Evolutionary conservation across 2,888 invertebrate species (phyloP), one percentile per base, ranked within the genome.

Genomic region (Griposia aprilina): DNA sequence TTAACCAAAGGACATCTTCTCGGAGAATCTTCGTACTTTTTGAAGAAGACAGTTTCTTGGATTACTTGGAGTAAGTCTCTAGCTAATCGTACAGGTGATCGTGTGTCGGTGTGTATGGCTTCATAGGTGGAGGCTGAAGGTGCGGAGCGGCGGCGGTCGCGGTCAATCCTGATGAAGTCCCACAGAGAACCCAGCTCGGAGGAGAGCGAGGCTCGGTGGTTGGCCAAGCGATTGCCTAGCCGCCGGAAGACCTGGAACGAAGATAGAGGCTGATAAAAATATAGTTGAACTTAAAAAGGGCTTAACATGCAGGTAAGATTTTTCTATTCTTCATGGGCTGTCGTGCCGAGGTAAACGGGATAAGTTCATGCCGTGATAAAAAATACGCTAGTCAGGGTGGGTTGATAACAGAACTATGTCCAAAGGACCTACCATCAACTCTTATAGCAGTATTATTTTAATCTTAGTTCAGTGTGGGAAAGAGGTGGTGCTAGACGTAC

Each of bases 171-270:
- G 79, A 96, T 93, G 91, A 97, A 95, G 88, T 96, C 97, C 97
- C 97, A 97, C 17, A 97, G 89, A 23, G 97, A 96, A 69, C 97
- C 97, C 1, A 96, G 92, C 71, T 96, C 96, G 17, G 96, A 93
- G 4, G 96, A 95, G 52, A 96, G 90, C 2, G 97, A 96, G 63
- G 96, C 96, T 79, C 97, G 94, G 88, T 96, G 97, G 89, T 93
- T 94, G 86, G 97, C 96, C 85, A 96, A 88, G 80, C 96, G 92
- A 83, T 88, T 93, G 83, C 96, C 95, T 68, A 96, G 94, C 89
- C 95, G 94, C 90, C 96, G 96, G 93, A 96, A 94, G 78, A 95
- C 95, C 96, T 97, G 92, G 0, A 80, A 70, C 23, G 71, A 55
- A 67, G 45, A 84, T 13, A 63, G 36, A 70, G 75, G 60, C 69